Percentiles rank a stretch among this genome's conserved stretches.
phyloP scores from a whole-genome alignment of 2,888 invertebrate genomes.

The Myathropa florea region DNA sequence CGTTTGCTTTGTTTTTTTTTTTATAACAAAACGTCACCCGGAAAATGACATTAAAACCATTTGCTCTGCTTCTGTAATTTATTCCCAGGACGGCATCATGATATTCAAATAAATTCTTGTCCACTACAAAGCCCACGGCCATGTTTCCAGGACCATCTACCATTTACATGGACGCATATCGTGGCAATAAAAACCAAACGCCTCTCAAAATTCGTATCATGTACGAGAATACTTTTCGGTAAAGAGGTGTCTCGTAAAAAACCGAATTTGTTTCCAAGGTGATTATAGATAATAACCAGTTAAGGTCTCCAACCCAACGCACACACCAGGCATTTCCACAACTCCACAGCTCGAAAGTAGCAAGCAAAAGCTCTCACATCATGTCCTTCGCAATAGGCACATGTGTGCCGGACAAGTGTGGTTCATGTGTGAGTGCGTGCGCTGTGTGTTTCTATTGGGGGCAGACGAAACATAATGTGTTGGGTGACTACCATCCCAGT shows the following conservation, averaged over 20 bases:
- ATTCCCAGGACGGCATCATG: conserved; percentile 45
- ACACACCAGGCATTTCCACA: background rate
- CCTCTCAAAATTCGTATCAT: conserved; percentile 63
- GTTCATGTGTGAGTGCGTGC: conserved; percentile 11
- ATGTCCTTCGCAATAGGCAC: conserved; percentile 14
- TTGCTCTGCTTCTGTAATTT: conserved; percentile 39
- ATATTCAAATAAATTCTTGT: conserved; percentile 58
- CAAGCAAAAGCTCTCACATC: background rate
- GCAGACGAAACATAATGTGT: conserved; percentile 13
- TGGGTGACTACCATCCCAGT: background rate
- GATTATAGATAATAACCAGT: conserved; percentile 70
- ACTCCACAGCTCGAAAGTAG: too few relatives aligned
- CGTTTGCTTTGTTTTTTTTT: background rate
- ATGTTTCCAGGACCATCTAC: background rate
- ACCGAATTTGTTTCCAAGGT: conserved; percentile 65
- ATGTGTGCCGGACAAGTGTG: background rate
- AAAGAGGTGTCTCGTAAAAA: conserved; percentile 64
- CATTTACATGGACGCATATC: conserved; percentile 39
- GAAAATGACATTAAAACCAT: conserved; percentile 52
- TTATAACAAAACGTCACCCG: conserved; percentile 36
- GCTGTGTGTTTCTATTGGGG: background rate
- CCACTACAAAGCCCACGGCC: conserved; percentile 11
- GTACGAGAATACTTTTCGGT: conserved; percentile 56
- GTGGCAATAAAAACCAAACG: conserved; percentile 61
- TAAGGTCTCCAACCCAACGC: conserved; percentile 21